Evolutionary conservation across 1,140 invertebrate species (phyloP).

Genomic region (Lepeophtheirus salmonis): DNA sequence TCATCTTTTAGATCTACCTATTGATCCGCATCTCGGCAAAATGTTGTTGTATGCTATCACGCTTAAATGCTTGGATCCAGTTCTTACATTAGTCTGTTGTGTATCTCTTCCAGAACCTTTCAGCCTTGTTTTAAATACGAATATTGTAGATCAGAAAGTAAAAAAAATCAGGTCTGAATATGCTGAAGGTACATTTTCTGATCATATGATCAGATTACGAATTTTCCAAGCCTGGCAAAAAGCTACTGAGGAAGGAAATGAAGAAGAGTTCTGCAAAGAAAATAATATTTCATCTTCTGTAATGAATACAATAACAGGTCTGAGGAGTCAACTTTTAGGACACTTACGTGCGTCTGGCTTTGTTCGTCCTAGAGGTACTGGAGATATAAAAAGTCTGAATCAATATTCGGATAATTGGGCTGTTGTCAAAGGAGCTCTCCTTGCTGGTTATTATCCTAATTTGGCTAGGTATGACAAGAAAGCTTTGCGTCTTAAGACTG

Average conservation of each 20-base stretch:
- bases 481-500: conserved; percentile 23
- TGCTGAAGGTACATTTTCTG: conserved; percentile 54
- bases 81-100: conserved; percentile 73
- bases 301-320: conserved; percentile 65
- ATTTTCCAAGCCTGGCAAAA: conserved; percentile 50
- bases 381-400: conserved; percentile 55
- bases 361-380: conserved; percentile 48
- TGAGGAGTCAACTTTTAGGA: conserved; percentile 54
- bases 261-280: conserved; percentile 51
- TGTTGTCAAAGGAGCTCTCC: conserved; percentile 70
- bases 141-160: conserved; percentile 34
- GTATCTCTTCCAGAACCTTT: conserved; percentile 53
- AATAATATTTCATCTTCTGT: conserved; percentile 57
- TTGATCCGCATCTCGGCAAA: conserved; percentile 76
- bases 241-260: conserved; percentile 43
- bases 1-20: conserved; percentile 65
- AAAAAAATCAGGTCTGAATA: conserved; percentile 42
- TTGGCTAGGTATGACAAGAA: conserved; percentile 46
- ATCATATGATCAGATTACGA: conserved; percentile 70
- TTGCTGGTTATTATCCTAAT: conserved; percentile 69
- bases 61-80: conserved; percentile 79
- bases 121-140: conserved; percentile 21
- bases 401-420: conserved; percentile 72
- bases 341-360: conserved; percentile 67
- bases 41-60: conserved; percentile 75